A percentile compares a stretch with the other conserved stretches of the same genome.
Conservation (phyloP, 2,113 vertebrate species). For the Callipepla squamata region DNA sequence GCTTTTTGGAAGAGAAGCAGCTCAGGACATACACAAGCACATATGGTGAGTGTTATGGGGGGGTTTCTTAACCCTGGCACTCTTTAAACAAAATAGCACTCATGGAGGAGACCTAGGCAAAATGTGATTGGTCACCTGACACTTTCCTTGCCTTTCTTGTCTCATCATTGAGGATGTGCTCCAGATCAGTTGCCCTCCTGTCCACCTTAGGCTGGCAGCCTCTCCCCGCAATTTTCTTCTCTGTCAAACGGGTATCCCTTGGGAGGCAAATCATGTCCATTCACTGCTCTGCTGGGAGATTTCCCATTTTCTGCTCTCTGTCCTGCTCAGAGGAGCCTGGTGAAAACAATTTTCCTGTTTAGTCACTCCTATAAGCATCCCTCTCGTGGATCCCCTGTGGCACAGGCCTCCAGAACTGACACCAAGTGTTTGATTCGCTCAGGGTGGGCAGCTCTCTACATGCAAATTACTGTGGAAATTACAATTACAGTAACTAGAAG, state of each 20-base stretch:
- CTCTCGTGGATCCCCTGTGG: not conserved
- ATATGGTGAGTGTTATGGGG: not conserved
- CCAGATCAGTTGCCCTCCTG: not conserved
- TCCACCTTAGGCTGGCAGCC: not conserved
- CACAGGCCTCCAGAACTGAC: not conserved
- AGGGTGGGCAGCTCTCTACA: not conserved
- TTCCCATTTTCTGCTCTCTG: not conserved
- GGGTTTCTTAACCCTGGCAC: constrained; percentile 20
- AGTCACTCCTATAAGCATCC: not conserved
- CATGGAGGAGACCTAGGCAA: not conserved
- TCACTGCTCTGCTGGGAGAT: not conserved
- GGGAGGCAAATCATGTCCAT: not conserved
- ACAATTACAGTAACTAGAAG: not conserved
- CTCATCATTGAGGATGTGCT: not conserved
- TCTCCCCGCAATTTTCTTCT: constrained; percentile 36
- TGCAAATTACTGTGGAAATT: not conserved
- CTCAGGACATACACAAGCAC: not conserved
- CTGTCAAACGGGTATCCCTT: not conserved
- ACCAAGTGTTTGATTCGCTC: not conserved
- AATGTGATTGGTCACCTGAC: not conserved
- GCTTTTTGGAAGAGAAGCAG: not conserved
- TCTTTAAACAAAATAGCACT: not conserved
- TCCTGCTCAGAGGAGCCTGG: not conserved
- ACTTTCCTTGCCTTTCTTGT: not conserved
- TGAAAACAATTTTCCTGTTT: not conserved